These are phyloP conservation scores for Eurytoma californica DNA, from an alignment of 2,888 invertebrate species.

Conservation along the genomic window DNA sequence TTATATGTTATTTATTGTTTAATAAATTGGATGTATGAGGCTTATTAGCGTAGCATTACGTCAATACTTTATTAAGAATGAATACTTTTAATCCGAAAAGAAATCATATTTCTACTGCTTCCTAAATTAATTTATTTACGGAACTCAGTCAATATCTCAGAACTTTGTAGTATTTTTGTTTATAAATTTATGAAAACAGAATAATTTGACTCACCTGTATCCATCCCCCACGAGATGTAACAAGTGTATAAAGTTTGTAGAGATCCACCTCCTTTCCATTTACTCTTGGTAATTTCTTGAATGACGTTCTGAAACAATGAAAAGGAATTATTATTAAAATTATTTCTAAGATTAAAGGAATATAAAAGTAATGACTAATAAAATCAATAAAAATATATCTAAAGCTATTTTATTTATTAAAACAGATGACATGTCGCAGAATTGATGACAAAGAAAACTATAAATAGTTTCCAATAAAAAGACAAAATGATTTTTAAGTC, in stretches of 20 bases:
- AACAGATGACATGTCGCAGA: background rate
- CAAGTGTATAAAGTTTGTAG: conserved; percentile 92
- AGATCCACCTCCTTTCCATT: conserved; percentile 95
- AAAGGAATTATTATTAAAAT: conserved; percentile 4
- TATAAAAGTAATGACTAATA: background rate
- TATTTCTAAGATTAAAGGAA: background rate
- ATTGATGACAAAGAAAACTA: background rate
- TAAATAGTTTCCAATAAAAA: conserved; percentile 19
- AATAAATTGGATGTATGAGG: no score
- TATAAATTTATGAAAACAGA: background rate
- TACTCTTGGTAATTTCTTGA: conserved; percentile 83
- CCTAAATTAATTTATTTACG: background rate
- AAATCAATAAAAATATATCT: background rate
- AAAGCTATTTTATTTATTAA: no score
- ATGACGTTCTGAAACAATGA: conserved; percentile 77
- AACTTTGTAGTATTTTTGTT: background rate
- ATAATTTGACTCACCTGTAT: conserved; percentile 84
- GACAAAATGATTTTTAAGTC: background rate
- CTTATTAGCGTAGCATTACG: no score
- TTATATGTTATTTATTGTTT: no score
- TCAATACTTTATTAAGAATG: no score
- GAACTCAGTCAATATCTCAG: no score
- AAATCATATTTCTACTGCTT: no score
- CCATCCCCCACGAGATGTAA: conserved; percentile 95
- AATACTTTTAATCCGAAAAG: no score